phyloP scores from a whole-genome alignment of 2,113 vertebrate species.

The Entelurus aequoreus region DNA sequence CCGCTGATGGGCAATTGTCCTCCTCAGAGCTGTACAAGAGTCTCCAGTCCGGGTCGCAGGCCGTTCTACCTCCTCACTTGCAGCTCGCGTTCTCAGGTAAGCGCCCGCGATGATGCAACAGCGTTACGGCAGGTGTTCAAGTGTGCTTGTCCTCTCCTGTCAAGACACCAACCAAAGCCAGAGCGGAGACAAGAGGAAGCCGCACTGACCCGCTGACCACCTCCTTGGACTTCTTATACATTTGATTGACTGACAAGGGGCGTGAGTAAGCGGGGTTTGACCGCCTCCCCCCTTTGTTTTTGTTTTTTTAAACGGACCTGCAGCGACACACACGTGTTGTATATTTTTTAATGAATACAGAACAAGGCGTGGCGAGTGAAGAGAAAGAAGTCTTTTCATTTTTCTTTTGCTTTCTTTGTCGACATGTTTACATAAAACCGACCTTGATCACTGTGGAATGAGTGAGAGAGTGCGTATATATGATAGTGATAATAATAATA shows the following conservation, averaged over 20 bases:
- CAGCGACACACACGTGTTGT: constrained; percentile 46
- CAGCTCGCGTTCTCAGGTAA: constrained; percentile 95
- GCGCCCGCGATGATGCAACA: too few species aligned
- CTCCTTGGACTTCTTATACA: constrained; percentile 25
- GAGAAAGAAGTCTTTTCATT: constrained; percentile 36
- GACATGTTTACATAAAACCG: constrained; percentile 78
- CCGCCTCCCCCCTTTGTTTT: constrained; percentile 5
- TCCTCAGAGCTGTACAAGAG: constrained; percentile 92
- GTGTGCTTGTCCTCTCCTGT: constrained; percentile 23
- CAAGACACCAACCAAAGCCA: constrained; percentile 97
- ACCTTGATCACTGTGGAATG: constrained; percentile 79
- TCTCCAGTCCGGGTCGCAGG: constrained; percentile 93
- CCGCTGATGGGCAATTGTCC: constrained; percentile 18
- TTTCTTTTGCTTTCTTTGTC: constrained; percentile 59
- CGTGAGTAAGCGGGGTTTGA: constrained; percentile 14
- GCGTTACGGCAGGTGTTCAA: not conserved
- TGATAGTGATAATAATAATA: constrained; percentile 23
- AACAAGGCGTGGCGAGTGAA: constrained; percentile 49
- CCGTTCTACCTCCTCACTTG: constrained; percentile 91
- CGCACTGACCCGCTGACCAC: constrained; percentile 82
- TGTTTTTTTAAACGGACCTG: constrained; percentile 30
- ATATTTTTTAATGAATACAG: constrained; percentile 55
- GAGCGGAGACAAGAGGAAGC: constrained; percentile 91
- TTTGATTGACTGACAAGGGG: constrained; percentile 16
- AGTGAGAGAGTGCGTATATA: constrained; percentile 45